Conservation (phyloP, 2,888 invertebrate species). For the Lasioglossum lativentre region DNA sequence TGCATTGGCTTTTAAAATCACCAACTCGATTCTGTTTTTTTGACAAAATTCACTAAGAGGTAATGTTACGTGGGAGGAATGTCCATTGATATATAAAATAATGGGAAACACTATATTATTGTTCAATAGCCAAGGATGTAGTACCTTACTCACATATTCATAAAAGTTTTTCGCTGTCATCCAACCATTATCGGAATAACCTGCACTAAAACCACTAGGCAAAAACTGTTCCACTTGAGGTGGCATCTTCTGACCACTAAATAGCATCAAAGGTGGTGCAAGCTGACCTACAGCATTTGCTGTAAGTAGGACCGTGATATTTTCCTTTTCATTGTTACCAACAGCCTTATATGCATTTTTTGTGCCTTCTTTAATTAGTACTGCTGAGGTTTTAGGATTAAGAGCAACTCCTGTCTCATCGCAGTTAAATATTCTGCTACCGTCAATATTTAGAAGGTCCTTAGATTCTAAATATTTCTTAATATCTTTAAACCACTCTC, state of each 20-base stretch:
- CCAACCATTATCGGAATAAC: neutral
- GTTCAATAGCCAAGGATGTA: neutral
- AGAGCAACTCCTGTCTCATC: neutral
- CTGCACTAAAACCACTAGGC: neutral
- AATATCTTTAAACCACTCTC: neutral
- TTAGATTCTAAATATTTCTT: neutral
- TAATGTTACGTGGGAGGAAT: neutral
- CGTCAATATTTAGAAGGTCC: neutral
- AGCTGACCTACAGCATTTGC: neutral
- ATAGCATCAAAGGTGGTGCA: neutral
- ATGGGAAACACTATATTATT: conserved; percentile 1
- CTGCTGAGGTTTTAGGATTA: neutral
- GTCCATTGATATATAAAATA: neutral
- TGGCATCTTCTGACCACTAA: neutral
- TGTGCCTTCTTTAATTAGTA: neutral
- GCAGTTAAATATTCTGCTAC: neutral
- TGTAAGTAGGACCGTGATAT: neutral
- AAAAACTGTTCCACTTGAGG: neutral
- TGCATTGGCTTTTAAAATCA: neutral
- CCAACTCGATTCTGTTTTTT: neutral
- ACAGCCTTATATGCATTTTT: neutral
- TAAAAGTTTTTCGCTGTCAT: neutral
- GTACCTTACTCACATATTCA: neutral
- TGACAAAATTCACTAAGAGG: neutral
- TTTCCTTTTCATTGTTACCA: neutral